A percentile compares a stretch with the other conserved stretches of the same genome.
phyloP scores from a whole-genome alignment of 2,888 invertebrate species.

The Volucella zonaria region DNA sequence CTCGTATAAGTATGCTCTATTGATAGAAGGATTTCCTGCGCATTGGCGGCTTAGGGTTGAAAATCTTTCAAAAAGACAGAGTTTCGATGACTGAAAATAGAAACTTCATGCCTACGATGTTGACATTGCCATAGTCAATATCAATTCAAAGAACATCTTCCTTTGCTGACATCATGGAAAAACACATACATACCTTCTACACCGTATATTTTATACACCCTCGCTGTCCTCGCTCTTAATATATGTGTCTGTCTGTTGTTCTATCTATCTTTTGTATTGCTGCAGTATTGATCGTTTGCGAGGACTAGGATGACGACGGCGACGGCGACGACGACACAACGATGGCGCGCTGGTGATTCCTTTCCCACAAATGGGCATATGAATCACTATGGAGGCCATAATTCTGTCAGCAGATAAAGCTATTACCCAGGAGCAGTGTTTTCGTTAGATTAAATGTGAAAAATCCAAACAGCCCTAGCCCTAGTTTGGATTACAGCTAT shows the following conservation, averaged over 20 bases:
- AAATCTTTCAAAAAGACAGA: conserved; percentile 48
- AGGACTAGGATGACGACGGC: too few species aligned
- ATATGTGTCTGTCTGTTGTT: too few species aligned
- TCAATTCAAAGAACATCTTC: conserved; percentile 56
- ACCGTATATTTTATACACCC: conserved; percentile 16
- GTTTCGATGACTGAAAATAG: conserved; percentile 41
- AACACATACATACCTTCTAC: conserved; percentile 27
- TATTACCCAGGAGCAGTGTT: conserved; percentile 78
- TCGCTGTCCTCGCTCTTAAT: not conserved
- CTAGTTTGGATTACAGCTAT: not conserved
- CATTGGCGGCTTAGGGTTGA: conserved; percentile 59
- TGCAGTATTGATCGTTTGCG: conserved; percentile 69
- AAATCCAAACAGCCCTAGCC: conserved; percentile 71
- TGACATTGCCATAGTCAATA: conserved; percentile 38
- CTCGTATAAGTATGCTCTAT: conserved; percentile 56
- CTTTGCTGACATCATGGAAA: conserved; percentile 68
- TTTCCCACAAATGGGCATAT: conserved; percentile 76
- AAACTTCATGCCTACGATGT: conserved; percentile 42
- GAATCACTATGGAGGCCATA: conserved; percentile 80
- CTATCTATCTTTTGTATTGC: conserved; percentile 31
- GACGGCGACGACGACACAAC: conserved; percentile 20
- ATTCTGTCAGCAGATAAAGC: conserved; percentile 82
- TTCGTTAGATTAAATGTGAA: conserved; percentile 75
- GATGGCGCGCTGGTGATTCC: conserved; percentile 69
- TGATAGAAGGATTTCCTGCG: conserved; percentile 72